Base-by-base conservation (phyloP, 2,113 vertebrate species). In the Notothenia coriiceps region DNA sequence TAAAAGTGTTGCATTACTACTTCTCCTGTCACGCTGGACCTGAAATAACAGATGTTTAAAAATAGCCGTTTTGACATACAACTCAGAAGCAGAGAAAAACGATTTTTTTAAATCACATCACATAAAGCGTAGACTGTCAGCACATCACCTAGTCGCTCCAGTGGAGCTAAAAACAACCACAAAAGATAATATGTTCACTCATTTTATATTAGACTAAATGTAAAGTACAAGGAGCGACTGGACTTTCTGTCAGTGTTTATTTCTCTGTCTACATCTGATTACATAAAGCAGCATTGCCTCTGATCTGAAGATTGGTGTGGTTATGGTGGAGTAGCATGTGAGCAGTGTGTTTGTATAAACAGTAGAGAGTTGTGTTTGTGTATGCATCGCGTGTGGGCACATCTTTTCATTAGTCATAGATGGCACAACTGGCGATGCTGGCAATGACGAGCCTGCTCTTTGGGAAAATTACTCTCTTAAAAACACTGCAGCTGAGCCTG, bases 401-500 rank as follows among this genome's bases (percentile, higher is more conserved):
- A 77, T 78, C 35, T 40, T 40, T 40, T 7, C 35, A 40, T 76
- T 22, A 61, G 44, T 75, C 11, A 40, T 40, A 1, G 7, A 40
- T 40, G 18, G 47, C 61, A 71, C 65, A 70, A 80, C 83, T 79
- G 76, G 66, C 77, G 33, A 76, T 71, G 44, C 51, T 77, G 83
- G 77, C 63, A 77, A 84, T 86, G 74, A 89, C 51, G 20, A 78
- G 69, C 11, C n/a, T 55, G 44, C 59, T 88, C 80, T 82, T 79
- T 81, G 54, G 77, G 72, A 86, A 77, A 76, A 86, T 75, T 35
- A 86, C 29, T 75, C 57, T 5, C 80, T 86, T 80, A 87, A 85
- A 86, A 80, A 52, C 57, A 61, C 1, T 59, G 80, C 90, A 93
- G 91, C 91, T 92, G 91, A 89, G 88, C 59, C 85, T 54, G 82